Evolutionary conservation across 2,797 vertebrate species (phyloP), one percentile per base, ranked within the genome.

Genomic region (Myiothlypis coronata): DNA sequence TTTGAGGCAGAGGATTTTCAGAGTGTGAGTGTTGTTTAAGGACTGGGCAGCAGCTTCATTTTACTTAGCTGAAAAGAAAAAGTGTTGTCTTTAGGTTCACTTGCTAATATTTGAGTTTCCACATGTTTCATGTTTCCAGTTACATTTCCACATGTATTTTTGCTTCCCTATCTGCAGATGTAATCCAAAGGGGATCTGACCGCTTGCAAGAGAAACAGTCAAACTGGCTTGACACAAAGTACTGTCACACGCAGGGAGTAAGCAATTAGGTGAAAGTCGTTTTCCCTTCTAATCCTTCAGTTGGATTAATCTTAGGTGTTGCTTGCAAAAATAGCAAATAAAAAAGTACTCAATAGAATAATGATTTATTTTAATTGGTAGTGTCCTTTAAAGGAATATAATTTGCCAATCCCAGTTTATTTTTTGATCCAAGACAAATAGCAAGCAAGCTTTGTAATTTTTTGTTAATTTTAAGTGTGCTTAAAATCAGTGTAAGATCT

Each of bases 1-100:
- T 95, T 90, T 94, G 80, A 93, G 77, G 60, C 52, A 89, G 75
- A 89, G 72, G 32, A 87, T 92, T 93, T 94, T 92, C 82, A 17
- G 6, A 52, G 23, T 68, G 28, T 61, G 30, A 52, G 23, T 87
- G 61, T 49, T 90, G 55, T 90, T 95, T 90, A 82, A 90, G 70
- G 52, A 67, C 41, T 88, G 35, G 63, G 63, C 69, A 91, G 83
- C 53, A 93, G 75, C 76, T 95, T 95, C 56, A 60, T 92, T 91
- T 90, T 90, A 77, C 82, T 88, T 83, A 71, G 57, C 39, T 76
- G 61, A 47, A 93, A 75, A 92, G 59, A 89, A 83, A 53, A 68
- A 53, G 11, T 71, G 18, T 49, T 72, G 41, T 87, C 69, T 47
- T 44, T 87, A 68, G 64, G n/a, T 65, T 94, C 6, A 6, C 37